Evolutionary conservation across 2,113 vertebrate species (phyloP).

Genomic region (Leucoraja erinaceus): DNA sequence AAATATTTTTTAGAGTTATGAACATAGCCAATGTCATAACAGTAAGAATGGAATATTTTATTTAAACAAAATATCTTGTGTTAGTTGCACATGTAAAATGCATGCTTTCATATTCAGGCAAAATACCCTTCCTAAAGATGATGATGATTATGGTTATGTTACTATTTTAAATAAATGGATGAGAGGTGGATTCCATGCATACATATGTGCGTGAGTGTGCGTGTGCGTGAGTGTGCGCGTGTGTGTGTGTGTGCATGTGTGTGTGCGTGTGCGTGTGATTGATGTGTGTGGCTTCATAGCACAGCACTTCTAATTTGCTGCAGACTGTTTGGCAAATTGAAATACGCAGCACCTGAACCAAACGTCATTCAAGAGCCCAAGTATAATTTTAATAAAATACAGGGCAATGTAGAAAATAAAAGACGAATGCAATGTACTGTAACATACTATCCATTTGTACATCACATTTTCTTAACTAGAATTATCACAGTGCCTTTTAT

Average conservation of each 20-base stretch:
- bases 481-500: constrained; percentile 47
- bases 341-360: not conserved
- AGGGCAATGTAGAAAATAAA: not conserved
- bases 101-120: constrained; percentile 19
- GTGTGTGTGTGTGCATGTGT: not conserved
- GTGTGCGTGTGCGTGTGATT: not conserved
- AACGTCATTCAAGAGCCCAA: constrained; percentile 1
- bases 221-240: not conserved
- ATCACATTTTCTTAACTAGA: constrained; percentile 42
- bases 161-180: constrained; percentile 4
- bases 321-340: constrained; percentile 24
- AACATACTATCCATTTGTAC: constrained; percentile 33
- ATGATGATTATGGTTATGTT: not conserved
- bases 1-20: constrained; percentile 40
- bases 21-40: constrained; percentile 16
- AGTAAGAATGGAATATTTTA: not conserved
- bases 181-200: not conserved
- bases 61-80: not conserved
- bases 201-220: not conserved
- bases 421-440: not conserved
- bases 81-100: constrained; percentile 22
- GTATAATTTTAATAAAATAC: constrained; percentile 9
- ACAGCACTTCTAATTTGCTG: constrained; percentile 3
- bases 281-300: not conserved
- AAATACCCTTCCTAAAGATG: not conserved